Conservation (phyloP, 1,140 invertebrate species). For the Artemia franciscana region DNA sequence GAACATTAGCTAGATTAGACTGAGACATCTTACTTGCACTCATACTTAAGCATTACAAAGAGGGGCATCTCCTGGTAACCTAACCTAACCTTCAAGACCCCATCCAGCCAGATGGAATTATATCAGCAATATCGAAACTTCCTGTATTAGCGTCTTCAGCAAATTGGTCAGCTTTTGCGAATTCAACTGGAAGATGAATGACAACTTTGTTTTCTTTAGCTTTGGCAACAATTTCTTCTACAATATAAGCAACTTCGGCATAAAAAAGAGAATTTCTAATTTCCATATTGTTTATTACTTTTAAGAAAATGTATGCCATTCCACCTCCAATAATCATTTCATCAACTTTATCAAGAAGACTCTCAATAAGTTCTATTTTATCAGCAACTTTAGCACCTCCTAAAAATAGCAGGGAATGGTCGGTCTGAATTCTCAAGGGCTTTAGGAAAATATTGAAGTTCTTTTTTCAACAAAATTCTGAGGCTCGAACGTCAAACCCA, state of each 20-base stretch:
- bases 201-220: constrained; percentile 79
- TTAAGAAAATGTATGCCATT: constrained; percentile 98
- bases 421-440: constrained; percentile 81
- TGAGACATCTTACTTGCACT: too few species aligned
- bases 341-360: constrained; percentile 88
- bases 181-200: constrained; percentile 85
- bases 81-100: too few species aligned
- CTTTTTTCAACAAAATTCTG: constrained; percentile 96
- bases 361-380: constrained; percentile 96
- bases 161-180: constrained; percentile 88
- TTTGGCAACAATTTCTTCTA: constrained; percentile 68
- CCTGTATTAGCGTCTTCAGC: constrained; percentile 67
- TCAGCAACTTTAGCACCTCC: constrained; percentile 98
- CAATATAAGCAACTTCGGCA: constrained; percentile 84
- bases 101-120: constrained; percentile 83
- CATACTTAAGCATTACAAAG: too few species aligned
- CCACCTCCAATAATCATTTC: constrained; percentile 99
- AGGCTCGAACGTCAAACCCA: constrained; percentile 62
- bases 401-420: constrained; percentile 90
- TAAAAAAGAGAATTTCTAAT: constrained; percentile 86
- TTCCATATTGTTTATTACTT: constrained; percentile 78
- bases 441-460: constrained; percentile 91
- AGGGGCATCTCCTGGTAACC: too few species aligned
- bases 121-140: constrained; percentile 44
- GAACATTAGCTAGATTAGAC: too few species aligned